Evolutionary conservation across 2,888 invertebrate species (phyloP).

Genomic region (Scrobipalpa costella): DNA sequence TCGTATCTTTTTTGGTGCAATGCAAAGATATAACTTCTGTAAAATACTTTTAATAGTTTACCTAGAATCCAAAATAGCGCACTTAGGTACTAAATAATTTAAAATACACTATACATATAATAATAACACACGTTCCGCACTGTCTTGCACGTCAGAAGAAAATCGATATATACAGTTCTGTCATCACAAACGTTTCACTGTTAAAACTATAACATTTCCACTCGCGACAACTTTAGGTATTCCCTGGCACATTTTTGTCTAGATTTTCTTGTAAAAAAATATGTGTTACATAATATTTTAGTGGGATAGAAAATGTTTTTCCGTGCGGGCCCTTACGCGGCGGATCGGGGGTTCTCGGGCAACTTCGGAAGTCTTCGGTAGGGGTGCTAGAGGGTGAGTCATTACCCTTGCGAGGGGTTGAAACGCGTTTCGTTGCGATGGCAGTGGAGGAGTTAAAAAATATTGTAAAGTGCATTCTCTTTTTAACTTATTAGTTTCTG

Average conservation of each 20-base stretch:
- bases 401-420: conserved; percentile 66
- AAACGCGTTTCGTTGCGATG: conserved; percentile 60
- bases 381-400: conserved; percentile 65
- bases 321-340: conserved; percentile 56
- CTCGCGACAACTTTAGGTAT: conserved; percentile 34
- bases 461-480: no score
- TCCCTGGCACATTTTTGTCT: conserved; percentile 40
- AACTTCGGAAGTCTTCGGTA: conserved; percentile 49
- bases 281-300: conserved; percentile 71
- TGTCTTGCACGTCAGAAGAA: conserved; percentile 64
- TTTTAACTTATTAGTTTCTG: neutral
- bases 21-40: no score
- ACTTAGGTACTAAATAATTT: conserved; percentile 47
- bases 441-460: neutral
- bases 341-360: conserved; percentile 54
- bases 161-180: conserved; percentile 63
- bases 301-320: conserved; percentile 63
- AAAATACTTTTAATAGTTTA: conserved; percentile 14
- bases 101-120: conserved; percentile 53
- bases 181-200: conserved; percentile 44
- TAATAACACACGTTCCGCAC: conserved; percentile 69
- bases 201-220: conserved; percentile 29
- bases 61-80: conserved; percentile 25
- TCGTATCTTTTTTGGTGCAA: neutral
- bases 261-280: conserved; percentile 44